Percentiles rank a stretch among this genome's conserved stretches.
phyloP scores from a whole-genome alignment of 1,140 invertebrate species.

The Dinothrombium tinctorium region DNA sequence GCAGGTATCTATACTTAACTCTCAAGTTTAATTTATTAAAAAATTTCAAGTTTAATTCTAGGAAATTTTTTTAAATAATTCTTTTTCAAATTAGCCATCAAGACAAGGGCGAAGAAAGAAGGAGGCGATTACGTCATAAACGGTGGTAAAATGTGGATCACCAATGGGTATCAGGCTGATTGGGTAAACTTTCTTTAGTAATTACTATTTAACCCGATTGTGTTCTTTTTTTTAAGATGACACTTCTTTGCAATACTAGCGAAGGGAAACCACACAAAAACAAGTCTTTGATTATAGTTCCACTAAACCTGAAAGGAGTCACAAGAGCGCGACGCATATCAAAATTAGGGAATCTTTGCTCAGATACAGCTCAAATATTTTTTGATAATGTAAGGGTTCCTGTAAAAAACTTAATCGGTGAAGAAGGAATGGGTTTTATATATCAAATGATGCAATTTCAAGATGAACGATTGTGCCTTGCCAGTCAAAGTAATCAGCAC shows the following conservation, averaged over 20 bases:
- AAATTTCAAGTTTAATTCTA: not conserved
- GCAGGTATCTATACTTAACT: constrained; percentile 21
- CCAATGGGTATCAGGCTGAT: constrained; percentile 31
- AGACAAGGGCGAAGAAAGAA: constrained; percentile 23
- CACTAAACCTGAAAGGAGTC: constrained; percentile 27
- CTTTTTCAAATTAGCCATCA: constrained; percentile 19
- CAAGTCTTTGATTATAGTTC: constrained; percentile 34
- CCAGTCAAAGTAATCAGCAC: constrained; percentile 1
- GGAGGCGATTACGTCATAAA: constrained; percentile 32
- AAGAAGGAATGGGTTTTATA: constrained; percentile 31
- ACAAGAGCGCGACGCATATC: constrained; percentile 22
- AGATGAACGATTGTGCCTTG: constrained; percentile 27
- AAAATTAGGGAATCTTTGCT: constrained; percentile 30
- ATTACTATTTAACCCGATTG: no score
- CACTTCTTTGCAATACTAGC: constrained; percentile 30
- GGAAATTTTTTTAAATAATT: not conserved
- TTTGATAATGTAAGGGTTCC: constrained; percentile 34
- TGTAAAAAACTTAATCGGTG: constrained; percentile 29
- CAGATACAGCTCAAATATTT: constrained; percentile 33
- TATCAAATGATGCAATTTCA: constrained; percentile 39
- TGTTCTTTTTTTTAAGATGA: no score
- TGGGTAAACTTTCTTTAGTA: no score
- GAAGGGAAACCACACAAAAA: constrained; percentile 24
- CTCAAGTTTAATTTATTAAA: constrained; percentile 1
- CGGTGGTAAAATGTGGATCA: constrained; percentile 34